Base-by-base conservation (phyloP, 2,888 invertebrate species). In the Amphipoea oculea region DNA sequence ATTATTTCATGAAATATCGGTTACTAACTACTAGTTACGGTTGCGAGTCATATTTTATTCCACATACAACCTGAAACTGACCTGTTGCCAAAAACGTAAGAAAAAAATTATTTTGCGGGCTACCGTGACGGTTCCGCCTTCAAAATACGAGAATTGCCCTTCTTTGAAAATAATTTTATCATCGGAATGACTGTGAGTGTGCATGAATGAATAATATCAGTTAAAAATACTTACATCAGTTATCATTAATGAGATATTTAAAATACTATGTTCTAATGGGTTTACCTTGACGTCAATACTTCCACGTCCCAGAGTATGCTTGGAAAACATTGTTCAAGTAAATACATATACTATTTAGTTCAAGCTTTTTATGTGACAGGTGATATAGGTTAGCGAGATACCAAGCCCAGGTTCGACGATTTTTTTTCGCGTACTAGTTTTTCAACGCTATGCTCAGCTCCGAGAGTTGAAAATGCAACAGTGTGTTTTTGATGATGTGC, bases 231-330 rank as follows among this genome's bases (percentile, higher is more conserved):
- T 86, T 79, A 83, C 86, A 80, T 80, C 75, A 17, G 74, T 82
- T 57, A 81, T 82, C 71, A 81, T 75, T 73, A 77, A 82, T 62
- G 73, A 76, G 79, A 84, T 78, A 81, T 73, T 69, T 83, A 80
- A 79, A 78, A 83, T 81, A 81, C 76, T 82, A 86, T 80, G 83
- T 77, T 86, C 86, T 83, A 86, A 84, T 84, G 86, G 83, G 89
- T 90, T 97, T 98, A 98, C 98, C 98, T 98, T 97, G 91, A 97
- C 97, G 96, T 98, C 98, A 95, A 97, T 97, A 95, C 97, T 97
- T 92, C 97, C 97, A 91, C 97, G 97, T 92, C 96, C 97, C 90
- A 96, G 93, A 94, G 96, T 94, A 94, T 96, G 97, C 97, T 97
- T 97, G 97, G 94, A 97, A 97, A 93, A 94, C 92, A 82, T 82